phyloP scores from a whole-genome alignment of 1,140 invertebrate genomes.

The Aphelenchoides fujianensis region DNA sequence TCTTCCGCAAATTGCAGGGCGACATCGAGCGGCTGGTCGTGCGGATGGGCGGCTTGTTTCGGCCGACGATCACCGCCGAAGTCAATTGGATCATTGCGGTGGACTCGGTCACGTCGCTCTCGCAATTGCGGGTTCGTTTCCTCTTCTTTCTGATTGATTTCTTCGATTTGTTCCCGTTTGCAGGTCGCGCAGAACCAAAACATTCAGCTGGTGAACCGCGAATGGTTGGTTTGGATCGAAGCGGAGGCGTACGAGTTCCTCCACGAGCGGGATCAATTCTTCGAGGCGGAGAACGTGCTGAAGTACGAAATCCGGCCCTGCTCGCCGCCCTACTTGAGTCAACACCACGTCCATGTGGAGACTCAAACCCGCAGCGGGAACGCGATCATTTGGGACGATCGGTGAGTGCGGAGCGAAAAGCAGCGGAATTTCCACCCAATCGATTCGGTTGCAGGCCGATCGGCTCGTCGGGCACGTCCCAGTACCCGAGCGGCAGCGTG shows the following conservation, averaged over 20 bases:
- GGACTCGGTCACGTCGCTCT: not conserved
- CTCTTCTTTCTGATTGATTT: not conserved
- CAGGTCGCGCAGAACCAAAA: not conserved
- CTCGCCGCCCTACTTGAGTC: not conserved
- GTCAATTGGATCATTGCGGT: not conserved
- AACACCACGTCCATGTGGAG: not conserved
- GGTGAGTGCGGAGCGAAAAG: no score
- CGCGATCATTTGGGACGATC: not conserved
- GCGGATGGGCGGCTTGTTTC: not conserved
- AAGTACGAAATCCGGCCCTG: not conserved
- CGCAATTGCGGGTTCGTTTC: not conserved
- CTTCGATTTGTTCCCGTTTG: no score
- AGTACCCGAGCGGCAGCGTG: no score
- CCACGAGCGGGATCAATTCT: not conserved
- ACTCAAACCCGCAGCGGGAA: not conserved
- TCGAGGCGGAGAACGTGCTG: not conserved
- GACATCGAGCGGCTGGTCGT: not conserved
- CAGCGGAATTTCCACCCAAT: no score
- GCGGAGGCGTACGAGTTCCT: not conserved
- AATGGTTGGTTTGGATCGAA: not conserved
- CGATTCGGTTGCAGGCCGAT: no score
- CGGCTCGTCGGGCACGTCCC: no score
- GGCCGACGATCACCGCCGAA: not conserved
- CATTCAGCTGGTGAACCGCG: not conserved
- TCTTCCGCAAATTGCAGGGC: not conserved